Evolutionary conservation across 1,140 invertebrate species (phyloP).

Genomic region (Rhyacophila brunnea): DNA sequence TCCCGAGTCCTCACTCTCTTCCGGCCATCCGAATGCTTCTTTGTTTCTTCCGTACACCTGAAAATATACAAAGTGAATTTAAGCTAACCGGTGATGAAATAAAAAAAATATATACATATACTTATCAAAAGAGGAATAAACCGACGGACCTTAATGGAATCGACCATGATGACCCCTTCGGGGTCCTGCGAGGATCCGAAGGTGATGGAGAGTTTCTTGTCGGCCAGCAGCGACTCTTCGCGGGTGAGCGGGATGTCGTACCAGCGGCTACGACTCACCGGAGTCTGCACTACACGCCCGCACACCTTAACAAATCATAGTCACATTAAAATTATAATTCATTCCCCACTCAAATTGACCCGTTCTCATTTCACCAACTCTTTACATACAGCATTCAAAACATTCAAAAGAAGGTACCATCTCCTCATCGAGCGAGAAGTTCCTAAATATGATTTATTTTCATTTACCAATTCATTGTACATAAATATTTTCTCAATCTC

Average conservation of each 20-base stretch:
- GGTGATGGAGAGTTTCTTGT: conserved; percentile 86
- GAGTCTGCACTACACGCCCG: conserved; percentile 77
- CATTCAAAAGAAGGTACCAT: too few relatives aligned
- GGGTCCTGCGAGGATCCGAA: conserved; percentile 91
- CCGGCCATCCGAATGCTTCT: conserved; percentile 95
- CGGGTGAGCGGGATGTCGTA: conserved; percentile 93
- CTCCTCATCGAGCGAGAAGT: too few relatives aligned
- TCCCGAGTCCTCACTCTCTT: conserved; percentile 84
- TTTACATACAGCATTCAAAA: too few relatives aligned
- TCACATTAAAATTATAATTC: too few relatives aligned
- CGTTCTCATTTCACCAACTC: too few relatives aligned
- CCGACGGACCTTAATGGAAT: conserved; percentile 79
- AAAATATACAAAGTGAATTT: too few relatives aligned
- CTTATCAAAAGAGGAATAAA: not conserved
- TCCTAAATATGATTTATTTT: too few relatives aligned
- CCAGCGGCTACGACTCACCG: conserved; percentile 80
- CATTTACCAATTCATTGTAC: too few relatives aligned
- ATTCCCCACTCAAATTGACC: too few relatives aligned
- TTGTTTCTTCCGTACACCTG: conserved; percentile 88
- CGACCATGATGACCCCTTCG: conserved; percentile 86
- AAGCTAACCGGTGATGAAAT: too few relatives aligned
- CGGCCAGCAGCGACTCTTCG: conserved; percentile 90
- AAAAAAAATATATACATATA: not conserved
- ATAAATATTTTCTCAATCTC: too few relatives aligned
- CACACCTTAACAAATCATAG: conserved; percentile 76